Evolutionary conservation across 2,113 vertebrate genomes (phyloP), one percentile per base, ranked within the genome.

Genomic region (Microcebus lehilahytsara): DNA sequence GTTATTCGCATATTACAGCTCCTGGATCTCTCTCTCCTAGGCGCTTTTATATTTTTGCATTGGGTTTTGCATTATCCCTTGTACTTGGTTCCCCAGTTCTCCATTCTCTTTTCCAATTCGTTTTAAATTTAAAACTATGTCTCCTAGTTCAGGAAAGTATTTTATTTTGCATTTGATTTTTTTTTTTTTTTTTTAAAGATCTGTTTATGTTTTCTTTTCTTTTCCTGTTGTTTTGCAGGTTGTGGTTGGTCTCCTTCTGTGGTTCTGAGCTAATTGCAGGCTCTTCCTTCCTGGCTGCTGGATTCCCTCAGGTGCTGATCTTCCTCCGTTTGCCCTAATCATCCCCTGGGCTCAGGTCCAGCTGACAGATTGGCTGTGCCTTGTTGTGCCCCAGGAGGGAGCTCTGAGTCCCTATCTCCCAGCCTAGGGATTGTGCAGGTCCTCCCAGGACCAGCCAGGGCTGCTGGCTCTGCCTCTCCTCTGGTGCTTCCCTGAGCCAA

Each of bases 41-140:
- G 37, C 58, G 37, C 32, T 60, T n/a, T 22, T 46, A 62, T 20
- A 69, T 12, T 79, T 91, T 95, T 89, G 78, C 78, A 62, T 60
- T 51, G 64, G 30, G 30, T 49, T 90, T 90, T 96, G 53, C 16
- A 42, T 53, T 16, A 14, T 72, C 22, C 51, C 30, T 46, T 96
- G 30, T 23, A 12, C 22, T 53, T 53, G 60, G 49, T 72, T 60
- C 74, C 12, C 67, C 34, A 77, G 27, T 53, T 85, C 83, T 90
- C 58, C 46, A 78, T 40, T 37, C 78, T 77, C 49, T 89, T 49
- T 51, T 92, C 72, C 64, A 60, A 49, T 71, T 77, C 6, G 25
- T 69, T 86, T 95, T 83, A 75, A 92, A 91, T 85, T 79, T 92
- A 75, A 95, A 96, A 89, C 20, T 8, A 46, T 5, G 9, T 85